Base-by-base conservation (phyloP, 1,140 invertebrate species). In the Aphis craccivora region DNA sequence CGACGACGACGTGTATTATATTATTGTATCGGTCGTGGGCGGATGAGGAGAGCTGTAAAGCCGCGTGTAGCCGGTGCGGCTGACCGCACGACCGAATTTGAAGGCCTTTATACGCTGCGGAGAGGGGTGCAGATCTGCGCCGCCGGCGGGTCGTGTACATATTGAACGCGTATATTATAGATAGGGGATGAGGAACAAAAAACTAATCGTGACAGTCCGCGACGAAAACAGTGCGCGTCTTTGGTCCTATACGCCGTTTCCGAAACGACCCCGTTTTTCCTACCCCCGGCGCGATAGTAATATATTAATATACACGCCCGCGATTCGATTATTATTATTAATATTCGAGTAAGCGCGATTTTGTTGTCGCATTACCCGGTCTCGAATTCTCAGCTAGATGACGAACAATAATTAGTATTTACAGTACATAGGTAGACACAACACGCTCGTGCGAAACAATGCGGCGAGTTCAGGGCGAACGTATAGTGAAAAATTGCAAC, bases 181-280 rank as follows among this genome's bases (percentile, higher is more conserved):
- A 76, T 89, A 84, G 91, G 76, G 91, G 91, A 84, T 9, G 67
- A 22, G 11, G 22, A 90, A 90, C 88, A 45, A 91, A 67, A 91
- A 60, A 90, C 53, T 25, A 67, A 90, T 37, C 90, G 23, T 18
- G 43, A 76, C 67, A 23, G 67, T 20, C 22, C 90, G 67, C 67
- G 67, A 45, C 43, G 43, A 81, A 76, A 45, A 91, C 43, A 76
- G 45, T 37, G 43, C 83, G 40, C 25, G 40, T 25, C 43, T 40
- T 83, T 83, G 7, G 35, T 40, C 37, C 37, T 83, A 9, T 37
- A 40, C n/a, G 37, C 35, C 20, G 81, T 83, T 83, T 83, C 37
- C 35, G 37, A 83, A 40, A 83, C 81, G 22, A 83, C 37, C 81
- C 81, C 14, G 60, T 76, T 76, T 76, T 76, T 76, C 18, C 60